Evolutionary conservation across 1,140 invertebrate genomes (phyloP).

Genomic region (Bradynema listronoti): DNA sequence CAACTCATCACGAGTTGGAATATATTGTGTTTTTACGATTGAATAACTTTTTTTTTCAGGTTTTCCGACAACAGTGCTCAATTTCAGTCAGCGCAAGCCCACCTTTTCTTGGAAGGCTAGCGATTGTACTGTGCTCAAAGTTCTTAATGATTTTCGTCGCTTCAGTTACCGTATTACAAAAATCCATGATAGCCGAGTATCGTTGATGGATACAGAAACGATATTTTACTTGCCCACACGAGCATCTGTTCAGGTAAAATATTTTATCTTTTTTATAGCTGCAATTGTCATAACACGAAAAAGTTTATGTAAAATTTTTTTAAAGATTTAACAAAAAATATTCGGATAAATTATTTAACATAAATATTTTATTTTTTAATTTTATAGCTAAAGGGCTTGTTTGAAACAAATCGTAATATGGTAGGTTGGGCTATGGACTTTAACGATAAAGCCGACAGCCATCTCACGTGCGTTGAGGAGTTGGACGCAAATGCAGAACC

Average conservation of each 20-base stretch:
- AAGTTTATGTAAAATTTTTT: not conserved
- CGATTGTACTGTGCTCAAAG: constrained; percentile 23
- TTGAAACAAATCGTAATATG: constrained; percentile 30
- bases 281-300: no score
- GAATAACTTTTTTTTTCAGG: constrained; percentile 8
- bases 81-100: constrained; percentile 4
- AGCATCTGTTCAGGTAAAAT: constrained; percentile 21
- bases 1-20: no score
- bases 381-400: constrained; percentile 14
- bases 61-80: constrained; percentile 29
- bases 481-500: not conserved
- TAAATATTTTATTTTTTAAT: no score
- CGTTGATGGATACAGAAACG: constrained; percentile 13
- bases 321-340: not conserved
- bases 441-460: constrained; percentile 28
- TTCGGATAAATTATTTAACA: no score
- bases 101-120: constrained; percentile 13
- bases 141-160: constrained; percentile 28
- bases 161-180: constrained; percentile 29
- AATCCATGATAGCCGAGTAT: constrained; percentile 13
- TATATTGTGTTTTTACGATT: no score
- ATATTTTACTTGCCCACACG: constrained; percentile 16
- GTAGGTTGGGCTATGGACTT: constrained; percentile 22
- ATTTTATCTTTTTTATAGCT: no score
- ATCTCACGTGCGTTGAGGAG: constrained; percentile 26